Evolutionary conservation across 2,888 invertebrate genomes (phyloP).

Genomic region (Rhaphigaster nebulosa): DNA sequence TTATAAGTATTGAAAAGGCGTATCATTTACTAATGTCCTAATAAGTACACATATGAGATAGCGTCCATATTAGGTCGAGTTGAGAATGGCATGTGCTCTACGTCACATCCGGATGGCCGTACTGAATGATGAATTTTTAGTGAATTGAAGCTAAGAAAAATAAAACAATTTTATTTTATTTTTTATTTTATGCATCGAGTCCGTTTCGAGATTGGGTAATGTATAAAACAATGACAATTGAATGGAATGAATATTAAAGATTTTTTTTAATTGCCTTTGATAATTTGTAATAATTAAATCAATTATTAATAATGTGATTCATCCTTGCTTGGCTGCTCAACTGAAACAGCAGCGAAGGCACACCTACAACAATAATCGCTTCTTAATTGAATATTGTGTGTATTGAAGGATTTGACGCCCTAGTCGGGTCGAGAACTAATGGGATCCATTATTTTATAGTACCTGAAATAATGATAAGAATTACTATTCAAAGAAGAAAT

Average conservation of each 20-base stretch:
- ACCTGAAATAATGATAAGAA: not conserved
- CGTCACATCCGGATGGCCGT: not conserved
- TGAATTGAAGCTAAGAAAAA: not conserved
- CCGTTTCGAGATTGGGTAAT: not conserved
- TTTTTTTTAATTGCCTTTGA: not conserved
- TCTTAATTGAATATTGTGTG: conserved; percentile 16
- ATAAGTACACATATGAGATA: not conserved
- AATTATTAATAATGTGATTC: not conserved
- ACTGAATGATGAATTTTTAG: not conserved
- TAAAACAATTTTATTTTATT: not conserved
- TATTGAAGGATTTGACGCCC: not conserved
- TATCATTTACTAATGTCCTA: not conserved
- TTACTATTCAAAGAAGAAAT: not conserved
- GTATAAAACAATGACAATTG: no score
- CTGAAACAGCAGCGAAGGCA: not conserved
- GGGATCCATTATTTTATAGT: not conserved
- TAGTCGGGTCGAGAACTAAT: not conserved
- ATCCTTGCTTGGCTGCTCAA: not conserved
- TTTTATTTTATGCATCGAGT: not conserved
- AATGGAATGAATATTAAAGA: no score
- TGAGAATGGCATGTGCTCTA: not conserved
- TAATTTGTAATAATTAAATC: not conserved
- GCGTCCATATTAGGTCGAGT: not conserved
- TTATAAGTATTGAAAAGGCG: not conserved
- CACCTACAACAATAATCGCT: not conserved